These are phyloP conservation scores for Eupithecia tripunctaria DNA, from an alignment of 2,888 invertebrate genomes.

Conservation along the genomic window DNA sequence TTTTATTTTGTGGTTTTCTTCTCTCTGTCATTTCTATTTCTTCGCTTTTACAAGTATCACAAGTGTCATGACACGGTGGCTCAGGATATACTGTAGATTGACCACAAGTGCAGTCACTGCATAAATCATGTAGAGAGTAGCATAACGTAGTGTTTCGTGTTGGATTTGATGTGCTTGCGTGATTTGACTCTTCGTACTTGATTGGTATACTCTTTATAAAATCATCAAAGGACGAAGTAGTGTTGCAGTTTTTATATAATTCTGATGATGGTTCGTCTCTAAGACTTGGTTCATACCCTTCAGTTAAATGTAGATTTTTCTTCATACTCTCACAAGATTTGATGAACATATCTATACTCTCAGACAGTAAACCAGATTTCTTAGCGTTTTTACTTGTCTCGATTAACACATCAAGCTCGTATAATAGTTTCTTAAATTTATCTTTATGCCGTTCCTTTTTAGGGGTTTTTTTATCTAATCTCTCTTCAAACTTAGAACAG, in stretches of 20 bases:
- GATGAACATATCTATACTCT: slow-evolving; percentile 53
- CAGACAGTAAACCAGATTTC: slow-evolving; percentile 48
- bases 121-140: background rate
- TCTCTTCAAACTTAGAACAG: slow-evolving; percentile 53
- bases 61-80: background rate
- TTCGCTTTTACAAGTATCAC: background rate
- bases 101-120: background rate
- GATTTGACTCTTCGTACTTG: background rate
- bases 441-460: slow-evolving; percentile 19
- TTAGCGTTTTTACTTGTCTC: slow-evolving; percentile 50
- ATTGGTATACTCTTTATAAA: background rate
- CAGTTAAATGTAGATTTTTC: slow-evolving; percentile 33
- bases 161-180: background rate
- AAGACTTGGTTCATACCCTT: background rate
- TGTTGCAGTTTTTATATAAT: background rate
- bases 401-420: slow-evolving; percentile 51
- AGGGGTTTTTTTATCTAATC: slow-evolving; percentile 44
- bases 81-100: background rate
- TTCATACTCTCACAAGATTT: slow-evolving; percentile 55
- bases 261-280: background rate
- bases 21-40: background rate
- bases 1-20: background rate
- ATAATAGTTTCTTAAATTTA: slow-evolving; percentile 41
- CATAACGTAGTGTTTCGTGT: background rate
- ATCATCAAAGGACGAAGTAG: background rate